Evolutionary conservation across 2,888 invertebrate genomes (phyloP), one percentile per base, ranked within the genome.

Genomic region (Andrena haemorrhoa): DNA sequence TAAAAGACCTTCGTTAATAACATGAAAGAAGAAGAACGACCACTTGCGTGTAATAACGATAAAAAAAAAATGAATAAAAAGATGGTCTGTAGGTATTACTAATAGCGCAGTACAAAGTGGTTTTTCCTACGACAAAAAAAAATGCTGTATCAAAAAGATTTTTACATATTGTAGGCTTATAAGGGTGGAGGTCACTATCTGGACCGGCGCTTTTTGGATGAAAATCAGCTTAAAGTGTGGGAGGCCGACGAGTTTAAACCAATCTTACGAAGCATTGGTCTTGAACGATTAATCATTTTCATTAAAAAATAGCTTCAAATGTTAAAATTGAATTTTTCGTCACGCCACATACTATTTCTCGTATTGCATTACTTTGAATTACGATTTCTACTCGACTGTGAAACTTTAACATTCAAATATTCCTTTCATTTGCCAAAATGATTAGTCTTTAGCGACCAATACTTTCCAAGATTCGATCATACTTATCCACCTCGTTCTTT

Each of bases 51-150:
- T 26, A 58, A 63, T 41, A 41, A 41, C 16, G 51, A 65, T 56
- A 64, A 60, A 51, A 58, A 8, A 56, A 63, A 58, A 58, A 70
- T 51, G 61, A 63, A 78, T 66, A 64, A 69, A 63, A 81, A 79
- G 41, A 69, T 60, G 69, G 2, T 69, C 51, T 73, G 31, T 64
- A 73, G 65, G 79, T 68, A 80, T 68, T 56, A 77, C 72, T 53
- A 72, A 63, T n/a, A 72, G 35, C 63, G 35, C 51, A 64, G 29
- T 58, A 61, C 35, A 68, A 78, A 77, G 23, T 69, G 56, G 64
- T 70, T 58, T 79, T 79, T 31, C 63, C 41, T 41, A 41, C 41
- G 41, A 41, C 41, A 56, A 56, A 56, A 71, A 79, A 64, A 72
- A 66, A 73, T 73, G 47, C 31, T 49, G 58, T 73, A 79, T 79